Base-by-base conservation (phyloP, 2,113 vertebrate genomes). In the Asarcornis scutulata region DNA sequence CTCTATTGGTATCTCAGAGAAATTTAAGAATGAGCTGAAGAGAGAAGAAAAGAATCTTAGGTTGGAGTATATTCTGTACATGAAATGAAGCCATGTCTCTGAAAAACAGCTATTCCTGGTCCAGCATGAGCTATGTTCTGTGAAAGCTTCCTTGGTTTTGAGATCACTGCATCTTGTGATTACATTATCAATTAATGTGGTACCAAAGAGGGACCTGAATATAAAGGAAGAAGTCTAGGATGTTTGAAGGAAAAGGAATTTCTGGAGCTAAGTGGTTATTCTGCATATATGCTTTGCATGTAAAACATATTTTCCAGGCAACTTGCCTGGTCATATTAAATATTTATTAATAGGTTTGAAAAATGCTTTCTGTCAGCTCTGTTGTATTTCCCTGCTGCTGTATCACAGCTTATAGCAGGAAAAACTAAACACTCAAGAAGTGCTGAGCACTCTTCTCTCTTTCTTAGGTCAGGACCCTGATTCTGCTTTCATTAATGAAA, bases 281-380 rank as follows among this genome's bases (percentile, higher is more conserved):
- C 17, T 17, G 8, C 7, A 25, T 36, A 22, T 23, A 32, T n/a
- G 21, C 7, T 87, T 85, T 56, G 13, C 16, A 59, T 8, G 66
- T 44, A 40, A 86, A 16, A 11, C 34, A 8, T 68, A 56, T 82
- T 82, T 75, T 86, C 10, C 17, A 95, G 53, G 34, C 40, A 58
- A 17, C 7, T 53, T 83, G 22, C 18, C 50, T 94, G 26, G 4
- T 44, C 86, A 44, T 77, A 72, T 3, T 90, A 73, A 53, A 48
- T 48, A 91, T 82, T 63, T 62, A 83, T 63, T 87, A 94, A 26
- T 46, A 42, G 10, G 8, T 13, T 23, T 83, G 53, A 52, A 62
- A 93, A 88, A 81, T 94, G 87, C 14, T 83, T 91, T 83, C 77
- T 82, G 40, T 56, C 77, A 59, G 52, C 29, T 77, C 91, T 22